Evolutionary conservation across 2,797 vertebrate genomes (phyloP).

Genomic region (Propithecus deckenii): DNA sequence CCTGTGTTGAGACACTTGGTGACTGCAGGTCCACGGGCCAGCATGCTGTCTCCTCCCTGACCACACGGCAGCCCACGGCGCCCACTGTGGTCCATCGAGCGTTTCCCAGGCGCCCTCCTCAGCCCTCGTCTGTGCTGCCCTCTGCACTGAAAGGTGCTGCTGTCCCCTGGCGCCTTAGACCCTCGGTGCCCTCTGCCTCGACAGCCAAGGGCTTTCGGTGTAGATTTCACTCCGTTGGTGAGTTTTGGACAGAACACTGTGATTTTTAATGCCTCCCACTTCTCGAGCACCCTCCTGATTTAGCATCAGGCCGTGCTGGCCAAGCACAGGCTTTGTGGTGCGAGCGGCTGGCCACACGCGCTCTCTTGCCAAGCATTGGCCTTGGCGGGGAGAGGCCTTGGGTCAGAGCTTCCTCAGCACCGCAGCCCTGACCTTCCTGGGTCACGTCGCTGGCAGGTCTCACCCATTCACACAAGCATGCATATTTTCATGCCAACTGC

Average conservation of each 20-base stretch:
- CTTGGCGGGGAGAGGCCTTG: rapidly evolving
- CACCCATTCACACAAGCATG: rapidly evolving
- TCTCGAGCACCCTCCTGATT: too few species aligned
- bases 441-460: neutral
- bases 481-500: neutral
- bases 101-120: neutral
- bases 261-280: neutral
- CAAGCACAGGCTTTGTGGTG: neutral
- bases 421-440: neutral
- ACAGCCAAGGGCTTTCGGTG: rapidly evolving
- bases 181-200: too few species aligned
- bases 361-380: too few species aligned
- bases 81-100: rapidly evolving
- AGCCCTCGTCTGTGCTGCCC: neutral
- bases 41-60: neutral
- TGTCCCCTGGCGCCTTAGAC: too few species aligned
- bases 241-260: neutral
- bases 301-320: rapidly evolving
- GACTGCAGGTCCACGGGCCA: neutral
- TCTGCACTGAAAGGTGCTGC: too few species aligned
- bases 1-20: neutral
- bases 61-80: rapidly evolving
- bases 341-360: neutral
- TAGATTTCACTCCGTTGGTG: rapidly evolving
- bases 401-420: neutral